These are phyloP conservation scores for Lasioglossum baleicum DNA, from an alignment of 1,140 invertebrate species.

Conservation along the genomic window DNA sequence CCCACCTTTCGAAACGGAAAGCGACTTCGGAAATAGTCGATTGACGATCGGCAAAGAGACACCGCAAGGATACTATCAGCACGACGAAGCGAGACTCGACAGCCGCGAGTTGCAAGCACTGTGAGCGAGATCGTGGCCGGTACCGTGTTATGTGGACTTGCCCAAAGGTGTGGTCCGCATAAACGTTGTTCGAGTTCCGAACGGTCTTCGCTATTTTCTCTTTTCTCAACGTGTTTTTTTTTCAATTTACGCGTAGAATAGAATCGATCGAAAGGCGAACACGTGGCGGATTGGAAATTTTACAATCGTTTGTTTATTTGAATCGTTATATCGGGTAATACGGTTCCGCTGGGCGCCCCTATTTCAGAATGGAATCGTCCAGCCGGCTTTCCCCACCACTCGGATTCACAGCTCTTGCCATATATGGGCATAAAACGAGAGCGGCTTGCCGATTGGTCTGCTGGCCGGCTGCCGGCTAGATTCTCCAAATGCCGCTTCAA, in stretches of 20 bases:
- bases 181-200: background rate
- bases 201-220: background rate
- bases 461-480: constrained; percentile 76
- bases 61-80: constrained; percentile 68
- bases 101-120: constrained; percentile 73
- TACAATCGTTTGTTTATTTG: constrained; percentile 11
- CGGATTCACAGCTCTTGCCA: constrained; percentile 83
- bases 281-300: background rate
- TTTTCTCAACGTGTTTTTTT: constrained; percentile 1
- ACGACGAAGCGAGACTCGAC: constrained; percentile 64
- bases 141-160: constrained; percentile 74
- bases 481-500: constrained; percentile 80
- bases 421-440: constrained; percentile 89
- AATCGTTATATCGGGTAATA: constrained; percentile 9
- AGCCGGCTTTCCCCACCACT: constrained; percentile 68
- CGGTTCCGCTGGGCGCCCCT: constrained; percentile 42
- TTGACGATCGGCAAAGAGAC: constrained; percentile 53
- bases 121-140: constrained; percentile 73
- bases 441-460: constrained; percentile 83
- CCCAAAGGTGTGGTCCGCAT: constrained; percentile 68
- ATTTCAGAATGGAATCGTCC: constrained; percentile 76
- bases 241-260: too few species aligned
- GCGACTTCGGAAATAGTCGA: constrained; percentile 48
- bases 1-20: constrained; percentile 61
- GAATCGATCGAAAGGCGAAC: background rate